Conservation (phyloP, 2,888 invertebrate genomes). For the Melanostoma mellinum region DNA sequence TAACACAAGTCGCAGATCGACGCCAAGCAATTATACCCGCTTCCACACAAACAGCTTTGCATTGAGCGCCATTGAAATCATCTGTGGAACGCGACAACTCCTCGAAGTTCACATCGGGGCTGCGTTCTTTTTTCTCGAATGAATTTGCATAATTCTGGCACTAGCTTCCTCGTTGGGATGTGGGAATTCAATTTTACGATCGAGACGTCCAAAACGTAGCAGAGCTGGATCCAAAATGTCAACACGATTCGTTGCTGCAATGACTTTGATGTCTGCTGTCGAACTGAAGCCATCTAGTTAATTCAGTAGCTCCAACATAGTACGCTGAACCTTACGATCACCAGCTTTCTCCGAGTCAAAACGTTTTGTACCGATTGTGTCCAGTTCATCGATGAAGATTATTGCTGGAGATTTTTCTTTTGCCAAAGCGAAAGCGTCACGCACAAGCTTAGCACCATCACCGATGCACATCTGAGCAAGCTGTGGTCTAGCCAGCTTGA, state of each 20-base stretch:
- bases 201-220: slow-evolving; percentile 96
- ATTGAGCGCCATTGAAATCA: slow-evolving; percentile 99
- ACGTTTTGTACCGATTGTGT: slow-evolving; percentile 97
- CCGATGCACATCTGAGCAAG: slow-evolving; percentile 99
- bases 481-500: slow-evolving; percentile 99
- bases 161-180: slow-evolving; percentile 99
- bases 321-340: slow-evolving; percentile 99
- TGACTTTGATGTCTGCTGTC: slow-evolving; percentile 98
- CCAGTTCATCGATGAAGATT: slow-evolving; percentile 99
- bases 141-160: slow-evolving; percentile 98
- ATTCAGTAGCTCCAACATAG: slow-evolving; percentile 99
- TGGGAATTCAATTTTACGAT: slow-evolving; percentile 99
- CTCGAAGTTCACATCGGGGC: slow-evolving; percentile 94
- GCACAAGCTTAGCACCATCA: slow-evolving; percentile 97
- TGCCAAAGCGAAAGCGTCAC: slow-evolving; percentile 98
- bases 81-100: slow-evolving; percentile 98
- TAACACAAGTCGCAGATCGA: slow-evolving; percentile 95
- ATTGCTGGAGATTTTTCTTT: slow-evolving; percentile 99
- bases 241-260: slow-evolving; percentile 99
- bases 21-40: slow-evolving; percentile 99
- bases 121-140: slow-evolving; percentile 99
- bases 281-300: slow-evolving; percentile 99
- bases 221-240: slow-evolving; percentile 99
- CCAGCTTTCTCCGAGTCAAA: slow-evolving; percentile 99
- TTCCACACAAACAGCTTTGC: slow-evolving; percentile 99